Base-by-base conservation (phyloP, 2,113 vertebrate species). In the Ardeotis arabs region DNA sequence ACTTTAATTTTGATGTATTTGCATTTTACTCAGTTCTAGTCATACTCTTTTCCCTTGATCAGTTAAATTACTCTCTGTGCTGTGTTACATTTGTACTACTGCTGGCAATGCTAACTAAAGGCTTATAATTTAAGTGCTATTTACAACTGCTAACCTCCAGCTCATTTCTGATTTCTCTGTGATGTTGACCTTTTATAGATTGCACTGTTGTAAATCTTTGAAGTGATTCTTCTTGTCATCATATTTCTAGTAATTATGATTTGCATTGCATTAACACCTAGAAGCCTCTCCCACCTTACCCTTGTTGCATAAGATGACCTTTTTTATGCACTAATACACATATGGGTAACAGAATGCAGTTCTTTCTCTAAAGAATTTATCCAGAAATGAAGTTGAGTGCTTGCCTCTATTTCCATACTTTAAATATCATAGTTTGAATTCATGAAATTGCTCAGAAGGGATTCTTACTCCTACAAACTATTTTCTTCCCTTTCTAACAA, bases 1-100 rank as follows among this genome's bases (percentile, higher is more conserved):
- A 96, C 93, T 97, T 97, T 97, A 94, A 96, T 98, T 98, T 98
- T 98, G 95, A 98, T 97, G 33, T 96, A 98, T 97, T 98, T 98
- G 85, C 95, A 87, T 97, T 98, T 98, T 97, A 95, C 83, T 93
- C 79, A 80, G 64, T 92, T 97, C 91, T 94, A 95, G 94, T 94
- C 80, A 84, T 94, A 91, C 77, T 76, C 72, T 96, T 97, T 97
- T 97, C 91, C 87, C 91, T 95, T 92, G 90, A 89, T 98, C 91
- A 89, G 58, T 97, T 97, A 97, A 97, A 97, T 98, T 97, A 81
- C 87, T 97, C 69, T 97, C 93, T 96, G 69, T 93, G 74, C 89
- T 90, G 68, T 73, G 82, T 73, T 95, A 94, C 73, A 73, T 95
- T 96, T 96, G 62, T 95, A 63, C 90, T 96, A 75, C 90, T 83